Base-by-base conservation (phyloP, 2,888 invertebrate genomes). In the Scaptomyza flava region DNA sequence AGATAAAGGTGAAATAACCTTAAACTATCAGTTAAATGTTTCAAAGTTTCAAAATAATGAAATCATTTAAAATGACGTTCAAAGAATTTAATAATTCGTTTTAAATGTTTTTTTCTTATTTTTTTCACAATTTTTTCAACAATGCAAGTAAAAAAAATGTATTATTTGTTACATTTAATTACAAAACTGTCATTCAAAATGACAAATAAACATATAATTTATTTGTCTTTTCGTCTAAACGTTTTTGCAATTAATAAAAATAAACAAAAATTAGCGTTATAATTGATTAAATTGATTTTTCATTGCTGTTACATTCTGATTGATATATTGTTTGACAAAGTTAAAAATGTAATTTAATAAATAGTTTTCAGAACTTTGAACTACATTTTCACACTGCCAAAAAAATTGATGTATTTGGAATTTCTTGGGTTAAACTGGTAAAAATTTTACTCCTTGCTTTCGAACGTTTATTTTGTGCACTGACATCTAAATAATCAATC, bases 401-500 rank as follows among this genome's bases (percentile, higher is more conserved):
- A 41, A 41, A 41, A 41, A 14, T 14, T 14, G 36, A 14, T 47
- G 31, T 33, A 27, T 11, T 27, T 7, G 6, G 12, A 12, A n/a
- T 12, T 45, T 45, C 7, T 9, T 11, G 6, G 23, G 17, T 17
- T 17, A 17, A 17, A 17, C 17, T 17, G 4, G 23, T 23, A 23
- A 1, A 23, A 23, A 4, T 23, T 23, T 23, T 2, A 23, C 4
- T 23, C 23, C 4, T 23, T 23, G 23, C 23, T 4, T 23, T 23
- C 23, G 23, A 23, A 23, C 23, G 42, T n/a, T 42, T 14, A 36
- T 20, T 30, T 43, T 38, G 20, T 48, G 36, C 12, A 43, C n/a
- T 52, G 41, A 8, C 53, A 38, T 51, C 20, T 43, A 56, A 51
- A 78, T 66, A 85, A 85, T 81, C 79, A 81, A 85, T 81, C 80